A percentile compares a stretch with the other conserved stretches of the same genome.
Conservation (phyloP, 2,797 vertebrate genomes). For the Acridotheres tristis region DNA sequence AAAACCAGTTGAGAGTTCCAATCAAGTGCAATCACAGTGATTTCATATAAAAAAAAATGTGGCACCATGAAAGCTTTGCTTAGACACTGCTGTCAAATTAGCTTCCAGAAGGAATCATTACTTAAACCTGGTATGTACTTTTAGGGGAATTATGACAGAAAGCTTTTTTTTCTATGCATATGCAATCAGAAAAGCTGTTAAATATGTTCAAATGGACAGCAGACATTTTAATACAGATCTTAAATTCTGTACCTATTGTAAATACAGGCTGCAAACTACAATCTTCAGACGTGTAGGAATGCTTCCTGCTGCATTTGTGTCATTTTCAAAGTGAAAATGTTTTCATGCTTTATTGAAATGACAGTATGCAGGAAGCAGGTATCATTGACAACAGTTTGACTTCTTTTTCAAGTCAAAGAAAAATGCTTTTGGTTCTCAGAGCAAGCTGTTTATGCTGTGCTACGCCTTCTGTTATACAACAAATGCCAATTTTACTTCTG, state of each 20-base stretch:
- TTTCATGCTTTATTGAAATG: conserved; percentile 22
- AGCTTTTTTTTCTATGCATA: not conserved
- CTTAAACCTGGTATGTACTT: not conserved
- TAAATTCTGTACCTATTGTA: not conserved
- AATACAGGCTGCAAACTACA: not conserved
- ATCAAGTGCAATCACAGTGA: conserved; percentile 76
- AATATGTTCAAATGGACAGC: not conserved
- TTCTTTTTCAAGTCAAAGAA: not conserved
- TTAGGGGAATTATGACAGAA: not conserved
- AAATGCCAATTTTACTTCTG: not conserved
- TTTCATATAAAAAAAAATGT: conserved; percentile 32
- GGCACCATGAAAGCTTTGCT: conserved; percentile 31
- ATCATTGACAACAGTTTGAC: not conserved
- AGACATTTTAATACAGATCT: conserved; percentile 1
- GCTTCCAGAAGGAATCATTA: not conserved
- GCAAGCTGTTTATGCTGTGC: not conserved
- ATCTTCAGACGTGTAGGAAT: not conserved
- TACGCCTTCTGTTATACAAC: not conserved
- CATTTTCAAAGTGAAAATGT: not conserved
- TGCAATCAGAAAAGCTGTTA: not conserved
- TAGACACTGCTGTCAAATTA: conserved; percentile 11
- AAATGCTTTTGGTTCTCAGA: not conserved
- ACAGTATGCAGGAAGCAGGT: not conserved
- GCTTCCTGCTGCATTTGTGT: not conserved
- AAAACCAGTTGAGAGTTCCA: conserved; percentile 70